Evolutionary conservation across 2,888 invertebrate species (phyloP), one percentile per base, ranked within the genome.

Genomic region (Dolomedes plantarius): DNA sequence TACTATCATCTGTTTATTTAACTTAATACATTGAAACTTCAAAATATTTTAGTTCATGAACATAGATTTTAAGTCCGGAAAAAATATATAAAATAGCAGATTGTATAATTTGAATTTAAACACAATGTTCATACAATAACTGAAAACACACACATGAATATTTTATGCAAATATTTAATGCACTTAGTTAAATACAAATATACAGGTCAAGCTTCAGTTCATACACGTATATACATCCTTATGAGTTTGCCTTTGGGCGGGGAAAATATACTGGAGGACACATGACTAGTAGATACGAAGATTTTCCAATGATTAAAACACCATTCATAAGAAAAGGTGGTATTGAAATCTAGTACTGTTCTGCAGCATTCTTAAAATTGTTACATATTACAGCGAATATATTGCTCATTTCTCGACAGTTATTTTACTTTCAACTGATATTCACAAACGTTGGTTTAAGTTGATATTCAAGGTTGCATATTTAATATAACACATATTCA

Each of bases 251-350:
- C 46, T 28, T 36, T 32, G 23, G 41, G 23, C n/a, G 56, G 19
- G 71, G 68, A 31, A 39, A 73, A 72, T 13, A 7, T 23, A 23
- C 11, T 72, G 73, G 80, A 73, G 23, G n/a, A 74, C 69, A 62
- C 41, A 81, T 81, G 81, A 81, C 81, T 81, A 81, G 81, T 75
- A 64, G 56, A 81, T 75, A 36, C 32, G 39, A 62, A 65, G 29
- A 65, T 68, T 69, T 69, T 27, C 27, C 36, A 36, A 36, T 19
- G 28, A 7, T 2, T 2, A 46, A 56, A 5, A 5, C 23, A 56
- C 19, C 46, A 5, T 2, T 6, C 46, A n/a, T 16, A 46, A 6
- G 23, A 23, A 28, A 62, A n/a, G 5, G 16, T 50, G 50, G 50
- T 16, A 67, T n/a, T 29, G 13, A n/a, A n/a, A 67, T 16, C 3